Conservation (phyloP, 2,113 vertebrate genomes). For the Megaptera novaeangliae region DNA sequence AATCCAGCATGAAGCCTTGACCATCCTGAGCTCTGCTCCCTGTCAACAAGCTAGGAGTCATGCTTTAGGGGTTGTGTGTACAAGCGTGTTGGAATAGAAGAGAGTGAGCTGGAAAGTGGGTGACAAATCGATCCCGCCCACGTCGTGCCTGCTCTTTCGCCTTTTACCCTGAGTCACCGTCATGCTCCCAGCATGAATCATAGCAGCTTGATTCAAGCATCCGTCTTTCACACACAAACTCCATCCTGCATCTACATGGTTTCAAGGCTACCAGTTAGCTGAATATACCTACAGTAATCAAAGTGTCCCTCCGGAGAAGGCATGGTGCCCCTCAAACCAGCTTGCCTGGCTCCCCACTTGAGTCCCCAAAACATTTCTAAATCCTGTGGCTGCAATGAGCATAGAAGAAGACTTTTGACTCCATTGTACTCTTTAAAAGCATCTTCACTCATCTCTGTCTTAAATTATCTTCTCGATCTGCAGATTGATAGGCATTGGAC, state of each 20-base stretch:
- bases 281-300: neutral
- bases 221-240: neutral
- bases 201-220: neutral
- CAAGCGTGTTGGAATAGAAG: neutral
- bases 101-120: neutral
- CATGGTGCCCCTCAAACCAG: neutral
- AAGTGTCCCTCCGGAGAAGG: neutral
- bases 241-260: neutral
- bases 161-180: neutral
- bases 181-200: neutral
- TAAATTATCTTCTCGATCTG: neutral
- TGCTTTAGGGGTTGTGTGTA: neutral
- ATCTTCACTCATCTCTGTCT: neutral
- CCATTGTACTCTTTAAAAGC: neutral
- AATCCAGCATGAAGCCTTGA: neutral
- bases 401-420: neutral
- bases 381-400: neutral
- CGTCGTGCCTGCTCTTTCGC: neutral
- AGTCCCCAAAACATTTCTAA: neutral
- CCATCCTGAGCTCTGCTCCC: neutral
- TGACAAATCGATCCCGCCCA: neutral
- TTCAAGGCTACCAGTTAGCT: neutral
- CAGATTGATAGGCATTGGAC: rapidly evolving
- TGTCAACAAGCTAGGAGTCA: neutral
- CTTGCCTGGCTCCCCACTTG: neutral